These are phyloP conservation scores for Clarias platycephalus DNA, from an alignment of 2,797 vertebrate genomes.

Conservation along the genomic window DNA sequence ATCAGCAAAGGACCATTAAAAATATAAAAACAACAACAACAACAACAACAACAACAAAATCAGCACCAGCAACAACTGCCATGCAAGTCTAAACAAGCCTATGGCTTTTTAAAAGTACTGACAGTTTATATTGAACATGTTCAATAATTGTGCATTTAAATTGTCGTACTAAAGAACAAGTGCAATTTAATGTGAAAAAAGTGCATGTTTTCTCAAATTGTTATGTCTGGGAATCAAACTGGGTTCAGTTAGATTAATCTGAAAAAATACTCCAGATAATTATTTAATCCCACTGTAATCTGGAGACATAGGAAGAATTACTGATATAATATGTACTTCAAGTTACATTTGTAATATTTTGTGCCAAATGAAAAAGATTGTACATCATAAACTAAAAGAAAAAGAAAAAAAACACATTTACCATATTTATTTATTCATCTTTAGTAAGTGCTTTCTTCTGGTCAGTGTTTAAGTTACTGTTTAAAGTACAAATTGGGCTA, in stretches of 20 bases:
- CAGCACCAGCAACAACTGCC: neutral
- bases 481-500: neutral
- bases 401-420: neutral
- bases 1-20: neutral
- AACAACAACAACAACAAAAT: neutral
- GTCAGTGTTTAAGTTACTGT: neutral
- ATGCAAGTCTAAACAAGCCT: neutral
- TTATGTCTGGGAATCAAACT: neutral
- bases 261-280: neutral
- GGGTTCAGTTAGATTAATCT: slow-evolving; percentile 7
- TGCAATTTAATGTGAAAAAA: neutral
- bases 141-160: neutral
- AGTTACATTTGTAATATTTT: too few relatives aligned
- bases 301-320: neutral
- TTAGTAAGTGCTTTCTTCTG: neutral
- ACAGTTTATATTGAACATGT: neutral
- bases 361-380: neutral
- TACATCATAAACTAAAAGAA: neutral
- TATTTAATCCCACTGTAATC: neutral
- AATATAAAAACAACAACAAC: neutral
- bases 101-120: neutral
- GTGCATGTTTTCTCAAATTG: neutral
- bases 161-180: neutral
- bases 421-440: neutral
- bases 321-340: neutral